Conservation (phyloP, 2,113 vertebrate species). For the Menura novaehollandiae region DNA sequence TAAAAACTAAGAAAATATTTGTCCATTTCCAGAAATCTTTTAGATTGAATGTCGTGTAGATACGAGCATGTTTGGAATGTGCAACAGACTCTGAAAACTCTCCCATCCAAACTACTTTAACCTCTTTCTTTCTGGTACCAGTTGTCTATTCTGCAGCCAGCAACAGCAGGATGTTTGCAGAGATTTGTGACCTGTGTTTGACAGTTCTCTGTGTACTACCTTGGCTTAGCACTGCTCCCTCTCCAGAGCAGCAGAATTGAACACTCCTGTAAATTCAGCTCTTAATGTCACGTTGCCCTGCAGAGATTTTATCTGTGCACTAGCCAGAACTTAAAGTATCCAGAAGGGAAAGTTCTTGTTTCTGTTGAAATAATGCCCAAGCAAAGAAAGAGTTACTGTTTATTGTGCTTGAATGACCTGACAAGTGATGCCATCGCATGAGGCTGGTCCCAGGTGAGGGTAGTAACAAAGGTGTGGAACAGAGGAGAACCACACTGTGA, state of each 20-base stretch:
- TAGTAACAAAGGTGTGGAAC: not conserved
- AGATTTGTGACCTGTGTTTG: not conserved
- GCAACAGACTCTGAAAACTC: not conserved
- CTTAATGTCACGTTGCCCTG: not conserved
- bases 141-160: not conserved
- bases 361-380: not conserved
- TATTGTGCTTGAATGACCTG: not conserved
- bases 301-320: not conserved
- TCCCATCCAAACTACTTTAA: not conserved
- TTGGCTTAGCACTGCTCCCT: not conserved
- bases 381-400: not conserved
- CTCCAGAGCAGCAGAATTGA: not conserved
- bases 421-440: not conserved
- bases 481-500: not conserved
- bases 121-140: not conserved
- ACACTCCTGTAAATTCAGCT: not conserved
- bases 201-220: not conserved
- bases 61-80: not conserved
- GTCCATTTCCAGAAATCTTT: not conserved
- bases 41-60: not conserved
- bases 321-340: not conserved
- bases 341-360: not conserved
- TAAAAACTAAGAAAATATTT: constrained; percentile 4
- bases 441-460: not conserved
- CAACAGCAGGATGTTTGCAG: not conserved